Percentiles rank a stretch among this genome's conserved stretches.
Conservation (phyloP, 2,888 invertebrate species). For the Luperina nickerlii region DNA sequence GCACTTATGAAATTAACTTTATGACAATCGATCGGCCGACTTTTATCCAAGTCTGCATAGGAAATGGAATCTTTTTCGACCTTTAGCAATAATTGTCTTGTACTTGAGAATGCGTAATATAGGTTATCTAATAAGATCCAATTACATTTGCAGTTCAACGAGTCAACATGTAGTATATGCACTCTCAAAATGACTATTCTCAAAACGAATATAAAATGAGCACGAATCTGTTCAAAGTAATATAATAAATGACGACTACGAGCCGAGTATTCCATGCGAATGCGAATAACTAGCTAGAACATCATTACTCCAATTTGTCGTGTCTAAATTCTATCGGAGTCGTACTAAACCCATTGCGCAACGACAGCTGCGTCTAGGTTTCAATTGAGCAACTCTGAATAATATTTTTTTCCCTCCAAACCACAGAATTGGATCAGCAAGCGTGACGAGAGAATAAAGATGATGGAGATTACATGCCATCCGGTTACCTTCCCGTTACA, state of each 20-base stretch:
- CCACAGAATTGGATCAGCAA: slow-evolving; percentile 77
- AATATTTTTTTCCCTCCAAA: slow-evolving; percentile 69
- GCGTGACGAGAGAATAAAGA: slow-evolving; percentile 78
- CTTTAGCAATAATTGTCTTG: slow-evolving; percentile 4
- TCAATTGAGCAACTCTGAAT: slow-evolving; percentile 67
- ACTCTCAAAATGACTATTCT: slow-evolving; percentile 15
- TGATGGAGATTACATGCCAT: slow-evolving; percentile 75
- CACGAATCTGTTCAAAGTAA: slow-evolving; percentile 28
- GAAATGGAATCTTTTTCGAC: slow-evolving; percentile 42
- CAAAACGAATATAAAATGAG: slow-evolving; percentile 23
- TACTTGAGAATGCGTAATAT: slow-evolving; percentile 14
- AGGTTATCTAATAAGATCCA: slow-evolving; percentile 4
- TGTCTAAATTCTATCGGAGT: slow-evolving; percentile 58
- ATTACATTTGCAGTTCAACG: slow-evolving; percentile 7
- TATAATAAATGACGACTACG: slow-evolving; percentile 15
- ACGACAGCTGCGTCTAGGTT: slow-evolving; percentile 71
- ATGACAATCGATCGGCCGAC: slow-evolving; percentile 68
- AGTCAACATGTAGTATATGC: background rate
- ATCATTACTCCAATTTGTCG: slow-evolving; percentile 52
- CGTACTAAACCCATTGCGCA: slow-evolving; percentile 66
- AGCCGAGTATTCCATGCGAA: slow-evolving; percentile 12
- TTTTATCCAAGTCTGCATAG: slow-evolving; percentile 66
- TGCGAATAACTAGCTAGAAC: slow-evolving; percentile 27
- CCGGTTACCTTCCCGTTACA: slow-evolving; percentile 73
- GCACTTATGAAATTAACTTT: slow-evolving; percentile 71